Conservation (phyloP, 2,113 vertebrate species). For the Cynoglossus semilaevis region DNA sequence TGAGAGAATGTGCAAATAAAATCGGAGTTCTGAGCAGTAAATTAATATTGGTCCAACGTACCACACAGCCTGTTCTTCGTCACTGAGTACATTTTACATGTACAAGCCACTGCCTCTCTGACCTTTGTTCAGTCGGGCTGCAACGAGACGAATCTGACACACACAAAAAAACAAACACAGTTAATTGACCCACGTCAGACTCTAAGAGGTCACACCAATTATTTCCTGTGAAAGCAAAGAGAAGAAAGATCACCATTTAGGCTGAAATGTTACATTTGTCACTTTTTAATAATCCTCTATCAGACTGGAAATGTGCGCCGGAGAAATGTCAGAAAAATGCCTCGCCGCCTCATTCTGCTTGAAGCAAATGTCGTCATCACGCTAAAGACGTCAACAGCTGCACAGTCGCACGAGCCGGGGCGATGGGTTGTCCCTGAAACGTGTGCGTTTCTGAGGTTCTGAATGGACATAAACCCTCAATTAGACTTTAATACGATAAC, state of each 20-base stretch:
- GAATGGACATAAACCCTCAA: too few relatives aligned
- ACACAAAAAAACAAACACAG: slow-evolving; percentile 33
- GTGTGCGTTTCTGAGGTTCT: too few relatives aligned
- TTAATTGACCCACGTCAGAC: slow-evolving; percentile 42
- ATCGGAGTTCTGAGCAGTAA: too few relatives aligned
- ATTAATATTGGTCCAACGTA: neutral
- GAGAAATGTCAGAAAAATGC: slow-evolving; percentile 55
- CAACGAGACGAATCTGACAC: slow-evolving; percentile 41
- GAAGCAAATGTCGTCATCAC: slow-evolving; percentile 11
- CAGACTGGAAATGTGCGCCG: slow-evolving; percentile 60
- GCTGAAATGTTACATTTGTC: slow-evolving; percentile 9
- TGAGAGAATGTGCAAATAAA: too few relatives aligned
- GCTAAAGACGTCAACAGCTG: slow-evolving; percentile 6
- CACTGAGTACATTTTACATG: slow-evolving; percentile 10
- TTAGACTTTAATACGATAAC: too few relatives aligned
- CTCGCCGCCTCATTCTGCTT: slow-evolving; percentile 46
- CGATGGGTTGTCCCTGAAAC: neutral
- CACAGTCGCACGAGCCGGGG: neutral
- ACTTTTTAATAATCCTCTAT: slow-evolving; percentile 11
- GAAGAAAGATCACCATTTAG: slow-evolving; percentile 17
- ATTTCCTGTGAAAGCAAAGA: slow-evolving; percentile 32
- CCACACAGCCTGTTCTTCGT: neutral
- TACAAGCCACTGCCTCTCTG: slow-evolving; percentile 31
- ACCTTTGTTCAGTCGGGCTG: slow-evolving; percentile 53
- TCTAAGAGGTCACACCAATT: slow-evolving; percentile 60